phyloP scores from a whole-genome alignment of 2,113 vertebrate genomes.

The Crotophaga sulcirostris region DNA sequence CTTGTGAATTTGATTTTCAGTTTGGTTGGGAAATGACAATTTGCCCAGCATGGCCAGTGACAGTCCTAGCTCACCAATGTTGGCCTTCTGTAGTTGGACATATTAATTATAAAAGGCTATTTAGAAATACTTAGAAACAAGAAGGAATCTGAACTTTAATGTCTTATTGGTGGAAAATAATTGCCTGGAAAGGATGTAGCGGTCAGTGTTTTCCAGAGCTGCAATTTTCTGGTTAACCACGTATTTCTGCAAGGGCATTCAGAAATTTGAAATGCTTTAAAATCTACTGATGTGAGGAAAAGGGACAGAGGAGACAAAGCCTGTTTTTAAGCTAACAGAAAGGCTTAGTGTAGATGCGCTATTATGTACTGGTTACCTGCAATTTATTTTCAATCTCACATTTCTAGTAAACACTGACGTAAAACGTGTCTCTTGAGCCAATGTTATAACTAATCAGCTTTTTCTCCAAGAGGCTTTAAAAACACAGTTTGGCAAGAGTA shows the following conservation, averaged over 20 bases:
- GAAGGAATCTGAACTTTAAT: background rate
- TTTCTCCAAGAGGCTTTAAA: slow-evolving; percentile 43
- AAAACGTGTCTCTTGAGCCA: slow-evolving; percentile 21
- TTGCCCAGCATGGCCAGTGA: background rate
- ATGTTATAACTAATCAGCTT: background rate
- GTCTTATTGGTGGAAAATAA: background rate
- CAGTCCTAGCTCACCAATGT: background rate
- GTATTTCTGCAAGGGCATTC: background rate
- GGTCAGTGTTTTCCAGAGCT: background rate
- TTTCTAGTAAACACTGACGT: slow-evolving; percentile 14
- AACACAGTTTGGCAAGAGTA: slow-evolving; percentile 39
- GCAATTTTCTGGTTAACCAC: background rate
- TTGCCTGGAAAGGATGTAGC: background rate
- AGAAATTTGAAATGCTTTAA: background rate
- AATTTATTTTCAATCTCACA: background rate
- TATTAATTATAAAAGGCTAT: background rate
- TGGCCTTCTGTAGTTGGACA: background rate
- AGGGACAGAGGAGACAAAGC: background rate
- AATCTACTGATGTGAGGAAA: background rate
- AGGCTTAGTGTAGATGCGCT: background rate
- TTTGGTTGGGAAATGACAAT: background rate
- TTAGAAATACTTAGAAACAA: background rate
- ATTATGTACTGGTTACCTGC: background rate
- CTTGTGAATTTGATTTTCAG: background rate
- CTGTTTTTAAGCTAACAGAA: background rate